Evolutionary conservation across 2,113 vertebrate species (phyloP).

Genomic region (Apus apus): DNA sequence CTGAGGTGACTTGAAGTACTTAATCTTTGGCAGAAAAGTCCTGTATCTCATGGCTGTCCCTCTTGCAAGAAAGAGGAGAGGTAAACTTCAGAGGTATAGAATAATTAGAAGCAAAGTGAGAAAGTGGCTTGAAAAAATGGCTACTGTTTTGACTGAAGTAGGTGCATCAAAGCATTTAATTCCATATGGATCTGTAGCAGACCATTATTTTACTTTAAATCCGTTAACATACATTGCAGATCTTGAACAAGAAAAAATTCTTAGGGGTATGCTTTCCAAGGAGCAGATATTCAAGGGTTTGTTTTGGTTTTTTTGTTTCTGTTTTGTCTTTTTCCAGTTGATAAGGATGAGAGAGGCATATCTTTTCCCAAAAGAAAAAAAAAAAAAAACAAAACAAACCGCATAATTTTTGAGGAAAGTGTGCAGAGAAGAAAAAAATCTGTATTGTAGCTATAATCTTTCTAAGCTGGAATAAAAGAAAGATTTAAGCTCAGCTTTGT

Average conservation of each 20-base stretch:
- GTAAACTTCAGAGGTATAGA: background rate
- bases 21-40: constrained; percentile 20
- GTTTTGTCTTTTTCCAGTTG: background rate
- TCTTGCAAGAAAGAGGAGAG: background rate
- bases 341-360: background rate
- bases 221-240: background rate
- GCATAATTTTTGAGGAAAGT: background rate
- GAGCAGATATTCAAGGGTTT: background rate
- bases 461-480: background rate
- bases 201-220: background rate
- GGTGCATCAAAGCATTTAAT: background rate
- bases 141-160: background rate
- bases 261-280: background rate
- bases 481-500: background rate
- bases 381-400: too few relatives aligned
- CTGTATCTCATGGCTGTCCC: background rate
- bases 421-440: background rate
- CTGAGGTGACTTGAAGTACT: constrained; percentile 34
- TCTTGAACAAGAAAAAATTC: background rate
- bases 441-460: background rate
- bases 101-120: background rate
- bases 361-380: background rate
- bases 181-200: background rate
- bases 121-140: background rate
- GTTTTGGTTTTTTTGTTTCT: too few relatives aligned